Percentiles rank a stretch among this genome's conserved stretches.
Conservation (phyloP, 2,113 vertebrate genomes). For the Bucco capensis region DNA sequence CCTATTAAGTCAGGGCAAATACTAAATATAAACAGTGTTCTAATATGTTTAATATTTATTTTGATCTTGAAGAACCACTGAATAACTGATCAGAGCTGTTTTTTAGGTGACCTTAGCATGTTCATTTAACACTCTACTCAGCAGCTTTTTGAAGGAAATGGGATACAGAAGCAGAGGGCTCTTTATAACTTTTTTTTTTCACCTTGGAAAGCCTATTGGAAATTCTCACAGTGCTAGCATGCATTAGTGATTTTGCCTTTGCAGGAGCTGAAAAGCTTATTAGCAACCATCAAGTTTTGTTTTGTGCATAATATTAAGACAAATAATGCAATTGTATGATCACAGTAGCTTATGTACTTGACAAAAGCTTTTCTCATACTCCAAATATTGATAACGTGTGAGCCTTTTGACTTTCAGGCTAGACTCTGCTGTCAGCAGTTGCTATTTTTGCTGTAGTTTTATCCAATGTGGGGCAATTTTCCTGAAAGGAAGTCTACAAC, state of each 20-base stretch:
- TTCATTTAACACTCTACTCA: background rate
- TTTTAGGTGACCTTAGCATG: background rate
- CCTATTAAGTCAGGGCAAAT: background rate
- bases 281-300: background rate
- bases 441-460: background rate
- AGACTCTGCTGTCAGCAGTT: background rate
- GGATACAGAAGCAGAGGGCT: background rate
- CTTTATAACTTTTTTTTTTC: background rate
- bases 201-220: background rate
- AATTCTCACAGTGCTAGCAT: background rate
- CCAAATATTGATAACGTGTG: background rate
- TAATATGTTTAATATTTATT: background rate
- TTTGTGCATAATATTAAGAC: background rate
- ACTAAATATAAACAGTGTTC: background rate
- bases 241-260: background rate
- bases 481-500: background rate
- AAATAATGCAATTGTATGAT: background rate
- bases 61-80: background rate
- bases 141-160: background rate
- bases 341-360: background rate
- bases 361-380: background rate
- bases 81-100: background rate
- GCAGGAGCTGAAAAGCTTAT: background rate
- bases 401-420: background rate
- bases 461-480: background rate